Evolutionary conservation across 2,888 invertebrate genomes (phyloP).

Genomic region (Erebia palarica): DNA sequence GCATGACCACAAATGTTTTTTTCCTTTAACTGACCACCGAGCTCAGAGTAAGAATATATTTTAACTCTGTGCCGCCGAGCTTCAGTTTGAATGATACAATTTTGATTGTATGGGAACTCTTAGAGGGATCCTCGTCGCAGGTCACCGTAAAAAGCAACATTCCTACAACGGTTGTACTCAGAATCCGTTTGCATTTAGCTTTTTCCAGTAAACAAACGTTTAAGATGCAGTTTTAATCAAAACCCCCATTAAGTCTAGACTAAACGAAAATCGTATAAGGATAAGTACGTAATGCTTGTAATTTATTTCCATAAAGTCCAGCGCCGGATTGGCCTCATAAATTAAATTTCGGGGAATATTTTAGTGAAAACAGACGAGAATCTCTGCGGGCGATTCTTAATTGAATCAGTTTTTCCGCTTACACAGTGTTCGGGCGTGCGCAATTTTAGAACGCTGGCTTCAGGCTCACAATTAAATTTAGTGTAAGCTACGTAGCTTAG

Average conservation of each 20-base stretch:
- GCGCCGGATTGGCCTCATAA: background rate
- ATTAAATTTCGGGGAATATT: conserved; percentile 5
- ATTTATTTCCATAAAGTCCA: conserved; percentile 1
- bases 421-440: conserved; percentile 14
- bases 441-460: conserved; percentile 12
- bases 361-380: conserved; percentile 1
- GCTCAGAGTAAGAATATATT: too few species aligned
- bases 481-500: conserved; percentile 1
- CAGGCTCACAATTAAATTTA: conserved; percentile 16
- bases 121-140: too few species aligned
- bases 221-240: too few species aligned
- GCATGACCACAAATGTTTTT: too few species aligned
- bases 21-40: too few species aligned
- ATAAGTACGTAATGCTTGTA: background rate
- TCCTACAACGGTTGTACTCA: too few species aligned
- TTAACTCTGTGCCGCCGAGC: too few species aligned
- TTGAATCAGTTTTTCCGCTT: conserved; percentile 23
- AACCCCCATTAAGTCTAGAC: background rate
- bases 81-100: too few species aligned
- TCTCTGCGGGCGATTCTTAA: conserved; percentile 17
- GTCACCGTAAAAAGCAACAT: too few species aligned
- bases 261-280: background rate
- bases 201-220: too few species aligned
- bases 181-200: too few species aligned
- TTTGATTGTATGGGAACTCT: too few species aligned